Base-by-base conservation (phyloP, 2,797 vertebrate genomes). In the Oreochromis grahami region DNA sequence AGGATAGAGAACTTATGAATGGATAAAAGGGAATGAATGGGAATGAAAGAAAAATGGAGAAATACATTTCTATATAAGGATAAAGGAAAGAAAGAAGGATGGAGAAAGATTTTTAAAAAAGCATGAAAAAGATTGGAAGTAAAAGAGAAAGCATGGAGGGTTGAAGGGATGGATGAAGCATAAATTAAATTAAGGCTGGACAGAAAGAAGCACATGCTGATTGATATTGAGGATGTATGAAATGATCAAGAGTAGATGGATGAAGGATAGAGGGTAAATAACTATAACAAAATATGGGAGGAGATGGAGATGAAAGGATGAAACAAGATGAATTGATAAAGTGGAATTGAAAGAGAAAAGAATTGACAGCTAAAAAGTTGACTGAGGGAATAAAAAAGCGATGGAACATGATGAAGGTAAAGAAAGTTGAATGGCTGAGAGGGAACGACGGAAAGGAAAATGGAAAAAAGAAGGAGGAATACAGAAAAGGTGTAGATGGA, bases 381-480 rank as follows among this genome's bases (percentile, higher is more conserved):
- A 74, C 26, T 51, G 2, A 21, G n/a, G 10, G 1, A 65, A 79
- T 24, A n/a, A 32, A 48, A 80, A 10, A 19, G 9, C 36, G 36
- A 17, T 34, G 26, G 7, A 83, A 36, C 14, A 6, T 15, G 36
- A 45, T 36, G 14, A 76, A 63, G 74, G 6, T 48, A n/a, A 50
- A 48, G 26, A 58, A 58, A 60, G n/a, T 48, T 72, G 14, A 14
- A 79, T 11, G 6, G 50, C 15, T 74, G 58, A 15, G 65, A 3
- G 9, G 50, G 53, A 80, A 83, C 0, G 2, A 63, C 2, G 11
- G 70, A 24, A 79, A 19, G 5, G 32, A 77, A 80, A 78, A 93
- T 77, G 88, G 82, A 45, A 52, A 72, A 89, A 85, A 83, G 51
- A 53, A 3, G 24, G 24, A 55, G 38, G 8, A 26, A 77, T 19